Base-by-base conservation (phyloP, 2,797 vertebrate species). In the Apogon talboti region DNA sequence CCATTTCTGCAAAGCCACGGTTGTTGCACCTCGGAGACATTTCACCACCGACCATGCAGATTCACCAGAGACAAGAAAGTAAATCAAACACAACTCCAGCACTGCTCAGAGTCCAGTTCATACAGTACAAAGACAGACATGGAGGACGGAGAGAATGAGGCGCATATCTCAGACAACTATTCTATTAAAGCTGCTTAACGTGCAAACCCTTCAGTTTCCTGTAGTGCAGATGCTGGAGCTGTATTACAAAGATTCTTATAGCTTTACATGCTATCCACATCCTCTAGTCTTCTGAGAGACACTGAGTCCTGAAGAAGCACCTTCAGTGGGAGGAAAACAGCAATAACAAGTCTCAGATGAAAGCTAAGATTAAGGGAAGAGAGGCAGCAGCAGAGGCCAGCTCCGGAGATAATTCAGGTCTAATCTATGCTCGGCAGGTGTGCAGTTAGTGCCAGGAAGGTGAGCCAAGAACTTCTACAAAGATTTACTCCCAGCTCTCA, bases 401-500 rank as follows among this genome's bases (percentile, higher is more conserved):
- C 79, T 80, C 75, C 79, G 78, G 77, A 63, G 83, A 89, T 87
- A 89, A 88, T 90, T 86, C 84, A 81, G 63, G 44, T 87, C 82
- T 92, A 92, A 92, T 92, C 90, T 87, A 76, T 69, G 79, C 81
- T 86, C 51, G 85, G 89, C 90, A 91, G 90, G 89, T 90, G 74
- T 79, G 83, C 82, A 74, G 76, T 79, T 79, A 78, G 74, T 65
- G 69, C 52, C 78, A 44, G 65, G 74, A 82, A 78, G 76, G 75
- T 79, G 79, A 83, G 72, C 67, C 81, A 74, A 67, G 75, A 65
- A 74, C 67, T 62, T 73, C 64, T 15, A 11, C 70, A 76, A 78
- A 89, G 79, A 91, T 89, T 87, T 85, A 85, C 85, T 87, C 68
- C 44, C 71, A 45, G 51, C 47, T n/a, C 69, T 78, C 74, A 56